Evolutionary conservation across 1,140 invertebrate genomes (phyloP).

Genomic region (Spodoptera litura): DNA sequence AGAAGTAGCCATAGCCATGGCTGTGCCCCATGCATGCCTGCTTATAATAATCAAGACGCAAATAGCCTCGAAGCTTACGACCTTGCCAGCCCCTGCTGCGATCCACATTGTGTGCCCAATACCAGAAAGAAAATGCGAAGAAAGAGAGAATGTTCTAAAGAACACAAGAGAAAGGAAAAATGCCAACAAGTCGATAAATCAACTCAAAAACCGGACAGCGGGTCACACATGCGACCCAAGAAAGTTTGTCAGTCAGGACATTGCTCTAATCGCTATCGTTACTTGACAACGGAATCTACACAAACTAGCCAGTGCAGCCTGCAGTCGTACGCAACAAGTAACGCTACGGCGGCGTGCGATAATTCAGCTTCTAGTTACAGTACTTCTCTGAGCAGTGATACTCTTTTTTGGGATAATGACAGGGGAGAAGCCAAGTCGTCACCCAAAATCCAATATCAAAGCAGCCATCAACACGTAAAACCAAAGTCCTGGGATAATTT

Average conservation of each 20-base stretch:
- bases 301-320: constrained; percentile 92
- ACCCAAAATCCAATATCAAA: constrained; percentile 84
- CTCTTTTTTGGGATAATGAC: constrained; percentile 91
- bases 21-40: constrained; percentile 91
- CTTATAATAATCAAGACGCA: constrained; percentile 88
- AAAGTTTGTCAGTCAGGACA: constrained; percentile 77
- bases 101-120: constrained; percentile 93
- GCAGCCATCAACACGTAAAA: constrained; percentile 87
- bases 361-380: constrained; percentile 92
- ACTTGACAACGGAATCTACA: constrained; percentile 87
- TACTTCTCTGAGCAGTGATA: constrained; percentile 93
- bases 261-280: constrained; percentile 77
- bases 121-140: constrained; percentile 88
- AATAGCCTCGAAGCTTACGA: constrained; percentile 93
- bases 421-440: constrained; percentile 76
- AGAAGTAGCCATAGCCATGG: constrained; percentile 87
- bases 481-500: constrained; percentile 96
- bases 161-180: constrained; percentile 87
- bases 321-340: constrained; percentile 92
- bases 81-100: constrained; percentile 93
- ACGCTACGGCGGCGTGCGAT: constrained; percentile 86
- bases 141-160: constrained; percentile 88
- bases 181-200: constrained; percentile 79
- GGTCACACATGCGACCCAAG: constrained; percentile 72
- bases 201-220: constrained; percentile 77